Base-by-base conservation (phyloP, 2,113 vertebrate genomes). In the Oxyura jamaicensis region DNA sequence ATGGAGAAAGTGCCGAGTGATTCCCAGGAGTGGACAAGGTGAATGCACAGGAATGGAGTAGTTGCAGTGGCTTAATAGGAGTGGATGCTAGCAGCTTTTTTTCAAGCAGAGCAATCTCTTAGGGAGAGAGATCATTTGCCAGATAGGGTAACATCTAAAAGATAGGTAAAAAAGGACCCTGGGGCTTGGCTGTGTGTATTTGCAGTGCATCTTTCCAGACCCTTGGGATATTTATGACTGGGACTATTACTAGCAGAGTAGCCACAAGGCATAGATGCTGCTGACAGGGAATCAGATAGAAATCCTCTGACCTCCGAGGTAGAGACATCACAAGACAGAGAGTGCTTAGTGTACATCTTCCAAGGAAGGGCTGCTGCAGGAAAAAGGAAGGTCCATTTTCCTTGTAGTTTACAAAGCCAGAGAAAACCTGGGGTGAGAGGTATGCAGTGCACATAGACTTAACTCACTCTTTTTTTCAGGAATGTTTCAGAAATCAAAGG, bases 281-380 rank as follows among this genome's bases (percentile, higher is more conserved):
- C 53, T 73, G 77, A 58, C 63, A 69, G 63, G 77, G 50, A 83
- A 48, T 88, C 71, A 66, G 53, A 50, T 84, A 67, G 4, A 72
- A 71, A 42, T 83, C 35, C 13, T 71, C 16, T 33, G 59, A 35
- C 41, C 28, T 66, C 53, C 46, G 31, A 69, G 50, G 13, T 33
- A 33, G 36, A 65, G 66, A 39, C 33, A 42, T 22, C 10, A 3
- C 42, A 82, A 63, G 23, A 5, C 8, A 31, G 21, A 63, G 58
- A 67, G 39, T 17, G 4, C 15, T 68, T 82, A 36, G 23, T 23
- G n/a, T 53, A 55, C 8, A 2, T 76, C 0, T 0, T 75, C 35
- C 41, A 26, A 87, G 60, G 44, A 77, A 67, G 28, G 36, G 36
- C 6, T 88, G 16, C 28, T 74, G 4, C 2, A 23, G 44, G 68